Percentiles rank a stretch among this genome's conserved stretches.
Conservation (phyloP, 92 coral and sea anemone species). For the Chrysogorgia sp. region DNA sequence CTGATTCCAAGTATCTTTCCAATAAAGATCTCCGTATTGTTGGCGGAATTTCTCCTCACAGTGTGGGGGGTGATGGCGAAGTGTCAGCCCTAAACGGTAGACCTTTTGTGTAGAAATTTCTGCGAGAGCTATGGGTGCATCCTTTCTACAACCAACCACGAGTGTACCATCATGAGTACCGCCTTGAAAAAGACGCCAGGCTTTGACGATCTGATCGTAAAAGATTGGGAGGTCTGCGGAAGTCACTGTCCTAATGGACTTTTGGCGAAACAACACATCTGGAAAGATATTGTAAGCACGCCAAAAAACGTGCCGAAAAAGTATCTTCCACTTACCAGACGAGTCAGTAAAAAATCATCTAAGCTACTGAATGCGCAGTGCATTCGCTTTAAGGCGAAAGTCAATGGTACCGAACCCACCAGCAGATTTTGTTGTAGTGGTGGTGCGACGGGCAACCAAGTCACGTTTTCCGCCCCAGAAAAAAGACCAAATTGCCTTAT, state of each 20-base stretch:
- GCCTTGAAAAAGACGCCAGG: no score
- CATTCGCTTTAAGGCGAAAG: conserved; percentile 38
- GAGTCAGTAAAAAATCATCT: conserved; percentile 23
- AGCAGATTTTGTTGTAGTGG: conserved; percentile 4
- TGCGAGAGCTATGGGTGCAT: no score
- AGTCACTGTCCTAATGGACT: no score
- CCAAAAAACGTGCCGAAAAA: not conserved
- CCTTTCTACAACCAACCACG: no score
- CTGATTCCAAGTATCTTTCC: conserved; percentile 26
- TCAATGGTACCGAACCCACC: conserved; percentile 46
- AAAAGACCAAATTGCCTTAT: conserved; percentile 15
- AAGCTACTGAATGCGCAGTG: conserved; percentile 28
- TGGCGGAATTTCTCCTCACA: conserved; percentile 33
- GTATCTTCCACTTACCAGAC: conserved; percentile 33
- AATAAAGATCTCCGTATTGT: not conserved
- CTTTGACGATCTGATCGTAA: no score
- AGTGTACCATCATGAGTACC: no score
- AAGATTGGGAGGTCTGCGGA: no score
- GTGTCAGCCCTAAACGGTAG: no score
- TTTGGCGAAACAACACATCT: no score
- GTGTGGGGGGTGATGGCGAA: no score
- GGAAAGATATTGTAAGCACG: no score
- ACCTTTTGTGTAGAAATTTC: no score
- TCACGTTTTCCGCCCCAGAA: conserved; percentile 21
- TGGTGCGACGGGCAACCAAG: conserved; percentile 15